Base-by-base conservation (phyloP, 2,113 vertebrate genomes). In the Potamarius usumacintae region DNA sequence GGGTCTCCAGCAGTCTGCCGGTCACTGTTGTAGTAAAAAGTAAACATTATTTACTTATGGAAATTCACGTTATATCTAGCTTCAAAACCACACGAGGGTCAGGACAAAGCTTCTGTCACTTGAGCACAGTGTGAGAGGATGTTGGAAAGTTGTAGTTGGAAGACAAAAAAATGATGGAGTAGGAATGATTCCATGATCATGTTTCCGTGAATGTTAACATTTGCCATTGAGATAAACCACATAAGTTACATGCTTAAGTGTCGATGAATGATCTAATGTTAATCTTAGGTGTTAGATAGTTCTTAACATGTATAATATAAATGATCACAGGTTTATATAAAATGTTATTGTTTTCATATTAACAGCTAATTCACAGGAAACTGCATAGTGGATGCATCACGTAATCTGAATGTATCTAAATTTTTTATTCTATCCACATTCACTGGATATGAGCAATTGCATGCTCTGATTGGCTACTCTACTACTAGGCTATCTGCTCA, bases 21-120 rank as follows among this genome's bases (percentile, higher is more conserved):
- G 5, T 96, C 86, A 87, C 88, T 1, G 69, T 96, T 86, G 92
- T 62, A 27, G 91, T 96, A 89, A 95, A 95, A 94, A 92, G 95
- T 96, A 91, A 53, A 86, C 30, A 62, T 25, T 58, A 5, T 63
- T 57, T 53, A 50, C 69, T 52, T 5, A n/a, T 8, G 11, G 12
- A 30, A 79, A 55, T 55, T 53, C 10, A 77, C 53, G 74, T 53
- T 22, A 22, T 50, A 76, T 50, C 42, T 76, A 11, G 17, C 34
- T 48, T 6, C 10, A 77, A 52, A 53, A 15, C 74, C 74, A 14
- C 48, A 77, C n/a, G 74, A 10, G 4, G 18, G 42, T 42, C 9
- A 2, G 17, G 18, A 50, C 72, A 48, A 17, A 48, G 71, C 42
- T 7, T 42, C 34, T 20, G 17, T 74, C 1, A 74, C 27, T 79